Percentiles rank a stretch among this genome's conserved stretches.
Conservation (phyloP, 1,140 invertebrate species). For the Philotrypesis tridentata region DNA sequence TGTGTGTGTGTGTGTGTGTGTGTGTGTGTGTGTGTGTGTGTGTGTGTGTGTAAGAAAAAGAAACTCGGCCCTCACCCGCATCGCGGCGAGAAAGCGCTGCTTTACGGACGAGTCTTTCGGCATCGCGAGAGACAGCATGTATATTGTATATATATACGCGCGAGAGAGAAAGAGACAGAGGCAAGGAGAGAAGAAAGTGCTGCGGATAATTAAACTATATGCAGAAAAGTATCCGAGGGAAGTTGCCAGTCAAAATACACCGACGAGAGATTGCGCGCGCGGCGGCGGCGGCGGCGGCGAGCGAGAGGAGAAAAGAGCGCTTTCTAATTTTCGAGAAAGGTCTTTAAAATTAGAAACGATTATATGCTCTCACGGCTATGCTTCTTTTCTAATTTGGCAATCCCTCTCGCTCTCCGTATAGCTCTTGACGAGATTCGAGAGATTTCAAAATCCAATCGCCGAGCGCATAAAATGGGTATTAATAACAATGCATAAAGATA, state of each 20-base stretch:
- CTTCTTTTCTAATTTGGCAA: conserved; percentile 36
- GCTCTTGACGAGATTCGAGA: no score
- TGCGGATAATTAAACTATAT: neutral
- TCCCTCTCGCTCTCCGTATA: neutral
- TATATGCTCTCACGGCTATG: conserved; percentile 3
- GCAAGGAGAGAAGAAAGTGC: conserved; percentile 43
- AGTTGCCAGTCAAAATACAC: neutral
- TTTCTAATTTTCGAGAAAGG: conserved; percentile 50
- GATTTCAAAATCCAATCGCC: neutral
- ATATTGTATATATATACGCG: no score
- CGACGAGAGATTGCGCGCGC: neutral
- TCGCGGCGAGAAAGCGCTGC: no score
- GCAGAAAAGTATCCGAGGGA: neutral
- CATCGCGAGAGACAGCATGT: no score
- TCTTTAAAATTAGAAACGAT: conserved; percentile 43
- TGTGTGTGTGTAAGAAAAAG: neutral
- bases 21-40: neutral
- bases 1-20: neutral
- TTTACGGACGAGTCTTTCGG: no score
- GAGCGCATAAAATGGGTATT: no score
- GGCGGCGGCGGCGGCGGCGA: no score
- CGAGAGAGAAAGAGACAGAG: neutral
- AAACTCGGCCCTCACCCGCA: neutral
- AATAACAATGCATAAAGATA: no score
- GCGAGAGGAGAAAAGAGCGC: conserved; percentile 12